Conservation (phyloP, 2,888 invertebrate genomes). For the Mesoligia furuncula region DNA sequence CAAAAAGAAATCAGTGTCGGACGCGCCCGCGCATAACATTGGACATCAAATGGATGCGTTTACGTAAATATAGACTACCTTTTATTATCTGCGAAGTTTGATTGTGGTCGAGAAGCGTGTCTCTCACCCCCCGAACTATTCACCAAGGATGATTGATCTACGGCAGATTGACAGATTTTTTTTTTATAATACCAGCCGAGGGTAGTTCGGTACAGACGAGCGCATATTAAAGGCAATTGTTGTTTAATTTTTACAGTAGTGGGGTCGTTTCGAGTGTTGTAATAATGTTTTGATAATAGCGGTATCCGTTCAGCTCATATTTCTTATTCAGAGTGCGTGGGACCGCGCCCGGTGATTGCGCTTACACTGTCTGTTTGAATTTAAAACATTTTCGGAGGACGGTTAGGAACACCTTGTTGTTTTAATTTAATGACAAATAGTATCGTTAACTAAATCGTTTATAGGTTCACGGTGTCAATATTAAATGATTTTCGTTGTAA, state of each 20-base stretch:
- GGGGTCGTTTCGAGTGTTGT: slow-evolving; percentile 89
- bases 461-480: background rate
- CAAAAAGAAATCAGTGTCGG: slow-evolving; percentile 81
- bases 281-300: slow-evolving; percentile 91
- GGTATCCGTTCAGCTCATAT: slow-evolving; percentile 90
- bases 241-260: slow-evolving; percentile 90
- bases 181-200: slow-evolving; percentile 87
- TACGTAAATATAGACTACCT: slow-evolving; percentile 88
- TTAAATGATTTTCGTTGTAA: background rate
- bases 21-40: slow-evolving; percentile 84
- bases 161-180: slow-evolving; percentile 90
- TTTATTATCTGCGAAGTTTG: slow-evolving; percentile 88
- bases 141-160: slow-evolving; percentile 89
- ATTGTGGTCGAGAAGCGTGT: slow-evolving; percentile 81
- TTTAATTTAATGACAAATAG: slow-evolving; percentile 56
- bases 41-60: slow-evolving; percentile 88
- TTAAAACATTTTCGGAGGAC: slow-evolving; percentile 76
- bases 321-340: slow-evolving; percentile 90
- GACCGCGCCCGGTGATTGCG: slow-evolving; percentile 76
- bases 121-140: slow-evolving; percentile 85
- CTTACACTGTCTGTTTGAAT: slow-evolving; percentile 78
- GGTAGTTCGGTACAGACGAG: slow-evolving; percentile 82
- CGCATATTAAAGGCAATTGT: slow-evolving; percentile 91
- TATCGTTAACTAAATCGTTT: slow-evolving; percentile 23
- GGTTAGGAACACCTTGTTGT: slow-evolving; percentile 83